phyloP scores from a whole-genome alignment of 2,797 vertebrate genomes.

The Oreonectes daqikongensis region DNA sequence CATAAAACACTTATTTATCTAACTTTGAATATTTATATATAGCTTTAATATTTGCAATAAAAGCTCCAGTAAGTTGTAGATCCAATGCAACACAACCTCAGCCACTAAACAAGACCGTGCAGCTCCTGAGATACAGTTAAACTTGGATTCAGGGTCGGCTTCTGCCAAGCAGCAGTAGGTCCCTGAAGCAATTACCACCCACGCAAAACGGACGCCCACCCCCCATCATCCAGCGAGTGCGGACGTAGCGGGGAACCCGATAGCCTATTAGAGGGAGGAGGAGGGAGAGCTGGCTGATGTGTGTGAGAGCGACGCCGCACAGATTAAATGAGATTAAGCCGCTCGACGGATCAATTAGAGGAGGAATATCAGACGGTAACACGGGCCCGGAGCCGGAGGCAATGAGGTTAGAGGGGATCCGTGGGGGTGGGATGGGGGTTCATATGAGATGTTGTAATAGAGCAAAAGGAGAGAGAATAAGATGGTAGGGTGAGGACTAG shows the following conservation, averaged over 20 bases:
- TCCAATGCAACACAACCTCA: neutral
- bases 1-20: neutral
- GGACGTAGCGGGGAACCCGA: slow-evolving; percentile 73
- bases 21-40: no score
- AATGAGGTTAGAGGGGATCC: slow-evolving; percentile 72
- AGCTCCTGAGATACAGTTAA: slow-evolving; percentile 42
- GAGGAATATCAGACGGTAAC: slow-evolving; percentile 79
- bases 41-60: no score
- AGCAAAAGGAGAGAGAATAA: slow-evolving; percentile 1
- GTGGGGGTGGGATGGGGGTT: slow-evolving; percentile 54
- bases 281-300: slow-evolving; percentile 61
- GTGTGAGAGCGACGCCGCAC: slow-evolving; percentile 70
- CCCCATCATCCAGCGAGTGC: slow-evolving; percentile 61
- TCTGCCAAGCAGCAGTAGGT: slow-evolving; percentile 71
- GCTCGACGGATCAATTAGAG: slow-evolving; percentile 83
- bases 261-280: slow-evolving; percentile 75
- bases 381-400: slow-evolving; percentile 68
- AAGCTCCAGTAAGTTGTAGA: no score
- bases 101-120: slow-evolving; percentile 12
- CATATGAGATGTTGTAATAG: neutral
- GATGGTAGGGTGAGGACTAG: neutral
- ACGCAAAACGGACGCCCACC: slow-evolving; percentile 72
- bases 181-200: slow-evolving; percentile 79
- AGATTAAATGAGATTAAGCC: slow-evolving; percentile 84
- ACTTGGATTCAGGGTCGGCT: slow-evolving; percentile 76